Evolutionary conservation across 2,113 vertebrate genomes (phyloP), one percentile per base, ranked within the genome.

Genomic region (Gasterosteus aculeatus): DNA sequence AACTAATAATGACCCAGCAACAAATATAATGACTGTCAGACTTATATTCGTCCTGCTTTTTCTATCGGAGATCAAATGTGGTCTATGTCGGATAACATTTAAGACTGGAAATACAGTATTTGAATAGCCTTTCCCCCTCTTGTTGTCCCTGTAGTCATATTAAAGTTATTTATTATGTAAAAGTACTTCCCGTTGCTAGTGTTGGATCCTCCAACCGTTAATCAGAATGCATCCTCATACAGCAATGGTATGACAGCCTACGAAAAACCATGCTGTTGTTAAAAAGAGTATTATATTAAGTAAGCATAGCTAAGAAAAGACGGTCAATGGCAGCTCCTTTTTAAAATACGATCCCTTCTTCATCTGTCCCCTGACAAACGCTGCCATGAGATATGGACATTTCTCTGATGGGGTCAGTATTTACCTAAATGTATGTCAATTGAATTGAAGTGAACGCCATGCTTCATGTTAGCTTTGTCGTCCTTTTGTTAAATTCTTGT

Each of bases 1-100:
- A 35, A 26, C 33, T 15, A 18, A 38, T 49, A 72, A 79, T 70
- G 59, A 66, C 57, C 67, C 0, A 33, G 53, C 26, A 42, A 57
- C 57, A n/a, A n/a, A 38, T 71, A 15, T 67, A 5, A 72, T 59
- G 29, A 59, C 33, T n/a, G 9, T 65, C 63, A 51, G 44, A 66
- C 29, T 35, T 44, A 22, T 53, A 26, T 68, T 26, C 53, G 29
- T 35, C 44, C 31, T 39, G 5, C n/a, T 4, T 54, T 38, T 56
- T 10, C 2, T 22, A 12, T 54, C 15, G 18, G 11, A 3, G 5
- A 41, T 56, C 8, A 19, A 6, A 68, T 54, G 33, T 39, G 11
- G n/a, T 18, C 41, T 18, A 2, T 1, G 0, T 61, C 10, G 2
- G n/a, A 63, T 26, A 16, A 33, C 18, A 35, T 2, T 7, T 15